Evolutionary conservation across 1,140 invertebrate species (phyloP).

Genomic region (Pomacea maculata): DNA sequence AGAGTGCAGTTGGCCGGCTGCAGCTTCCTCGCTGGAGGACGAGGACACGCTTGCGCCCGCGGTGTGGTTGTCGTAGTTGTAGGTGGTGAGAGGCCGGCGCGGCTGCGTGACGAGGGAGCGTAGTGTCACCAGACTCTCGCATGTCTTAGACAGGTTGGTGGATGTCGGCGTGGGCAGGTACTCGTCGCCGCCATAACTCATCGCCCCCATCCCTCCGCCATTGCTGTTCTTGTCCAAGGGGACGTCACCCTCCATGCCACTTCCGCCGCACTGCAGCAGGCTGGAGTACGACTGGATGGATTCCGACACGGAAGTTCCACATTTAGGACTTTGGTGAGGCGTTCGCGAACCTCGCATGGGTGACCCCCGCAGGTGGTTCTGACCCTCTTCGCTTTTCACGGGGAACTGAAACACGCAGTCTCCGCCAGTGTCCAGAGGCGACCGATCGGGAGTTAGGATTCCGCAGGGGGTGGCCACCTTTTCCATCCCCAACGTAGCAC

Average conservation of each 20-base stretch:
- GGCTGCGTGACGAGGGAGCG: conserved; percentile 34
- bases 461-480: conserved; percentile 21
- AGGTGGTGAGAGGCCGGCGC: conserved; percentile 3
- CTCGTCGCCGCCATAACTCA: background rate
- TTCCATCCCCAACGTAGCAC: background rate
- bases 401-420: conserved; percentile 24
- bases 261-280: background rate
- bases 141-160: conserved; percentile 19
- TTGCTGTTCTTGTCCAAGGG: background rate
- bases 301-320: background rate
- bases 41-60: background rate
- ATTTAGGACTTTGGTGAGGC: background rate
- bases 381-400: background rate
- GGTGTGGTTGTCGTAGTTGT: conserved; percentile 5
- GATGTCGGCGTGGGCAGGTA: conserved; percentile 23
- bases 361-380: background rate
- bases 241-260: background rate
- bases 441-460: conserved; percentile 37
- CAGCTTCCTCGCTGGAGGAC: background rate
- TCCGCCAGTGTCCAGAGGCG: conserved; percentile 28
- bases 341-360: background rate
- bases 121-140: conserved; percentile 27
- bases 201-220: background rate
- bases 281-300: background rate
- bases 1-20: background rate